phyloP scores from a whole-genome alignment of 2,113 vertebrate genomes.

The Cynocephalus volans region DNA sequence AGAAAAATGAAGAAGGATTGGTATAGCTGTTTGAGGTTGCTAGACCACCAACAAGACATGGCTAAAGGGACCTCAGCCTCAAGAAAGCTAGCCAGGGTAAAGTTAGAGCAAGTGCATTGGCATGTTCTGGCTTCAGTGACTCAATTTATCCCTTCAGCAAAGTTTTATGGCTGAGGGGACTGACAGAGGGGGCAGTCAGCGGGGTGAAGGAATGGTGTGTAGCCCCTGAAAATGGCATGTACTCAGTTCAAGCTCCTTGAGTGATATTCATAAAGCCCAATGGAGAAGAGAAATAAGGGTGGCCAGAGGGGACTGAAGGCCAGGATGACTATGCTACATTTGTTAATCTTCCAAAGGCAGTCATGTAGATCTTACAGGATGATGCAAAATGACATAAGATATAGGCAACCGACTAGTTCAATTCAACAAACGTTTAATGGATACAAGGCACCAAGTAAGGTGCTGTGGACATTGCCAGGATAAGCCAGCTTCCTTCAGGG shows the following conservation, averaged over 20 bases:
- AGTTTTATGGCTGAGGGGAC: neutral
- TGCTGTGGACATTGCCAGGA: neutral
- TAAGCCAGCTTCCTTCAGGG: neutral
- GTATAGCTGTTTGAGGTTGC: neutral
- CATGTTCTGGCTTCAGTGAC: neutral
- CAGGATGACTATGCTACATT: neutral
- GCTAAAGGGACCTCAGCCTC: neutral
- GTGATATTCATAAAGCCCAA: neutral
- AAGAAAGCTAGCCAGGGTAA: neutral
- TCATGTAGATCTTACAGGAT: neutral
- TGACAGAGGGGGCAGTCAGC: neutral
- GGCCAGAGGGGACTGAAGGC: neutral
- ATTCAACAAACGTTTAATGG: neutral
- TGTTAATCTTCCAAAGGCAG: neutral
- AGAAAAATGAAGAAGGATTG: neutral
- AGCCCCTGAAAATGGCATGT: neutral
- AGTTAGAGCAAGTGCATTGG: neutral
- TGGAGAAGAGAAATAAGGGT: neutral
- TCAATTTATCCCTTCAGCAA: neutral
- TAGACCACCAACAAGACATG: neutral
- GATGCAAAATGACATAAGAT: neutral
- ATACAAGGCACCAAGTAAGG: neutral
- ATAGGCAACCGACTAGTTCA: neutral
- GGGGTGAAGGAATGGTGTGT: neutral
- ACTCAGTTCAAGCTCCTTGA: neutral